Base-by-base conservation (phyloP, 1,140 invertebrate species). In the Ephestia elutella region DNA sequence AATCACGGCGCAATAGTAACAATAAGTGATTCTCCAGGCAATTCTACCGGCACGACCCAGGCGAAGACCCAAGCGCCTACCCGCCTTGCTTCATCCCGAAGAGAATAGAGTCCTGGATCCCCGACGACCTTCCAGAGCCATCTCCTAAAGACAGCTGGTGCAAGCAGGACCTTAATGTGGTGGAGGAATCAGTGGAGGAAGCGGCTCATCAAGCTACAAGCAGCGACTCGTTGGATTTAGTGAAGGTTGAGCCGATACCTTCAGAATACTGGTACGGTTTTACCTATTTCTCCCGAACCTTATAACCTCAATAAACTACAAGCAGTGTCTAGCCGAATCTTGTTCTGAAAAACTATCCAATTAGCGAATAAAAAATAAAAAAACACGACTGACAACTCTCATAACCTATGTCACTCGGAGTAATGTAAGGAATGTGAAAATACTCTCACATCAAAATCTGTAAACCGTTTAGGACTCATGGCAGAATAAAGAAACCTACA, bases 1-100 rank as follows among this genome's bases (percentile, higher is more conserved):
- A n/a, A n/a, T n/a, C n/a, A n/a, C n/a, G n/a, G n/a, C n/a, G n/a
- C n/a, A n/a, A n/a, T n/a, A n/a, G n/a, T n/a, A n/a, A n/a, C n/a
- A n/a, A n/a, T n/a, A n/a, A n/a, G n/a, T n/a, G n/a, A n/a, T 44
- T 44, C 38, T 5, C 8, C 38, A 87, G 82, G 84, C 59, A 86
- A 15, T 87, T 84, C 65, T 86, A 79, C 44, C 80, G 78, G 0
- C 84, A 87, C 62, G 84, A 87, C 32, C 84, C 84, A 2, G 84
- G 84, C 0, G 82, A 84, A 54, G 84, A 87, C 3, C 69, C 78
- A 0, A 78, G 70, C 44, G 78, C 84, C 0, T 62, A 75, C 15
- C 84, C 84, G 0, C 65, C 71, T 0, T 81, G 80, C 53, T 77
- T 63, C 49, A 84, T 86, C 17, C 84, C 84, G 0, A 79, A 79